Conservation (phyloP, 2,888 invertebrate species). For the Synergus laeviventris region DNA sequence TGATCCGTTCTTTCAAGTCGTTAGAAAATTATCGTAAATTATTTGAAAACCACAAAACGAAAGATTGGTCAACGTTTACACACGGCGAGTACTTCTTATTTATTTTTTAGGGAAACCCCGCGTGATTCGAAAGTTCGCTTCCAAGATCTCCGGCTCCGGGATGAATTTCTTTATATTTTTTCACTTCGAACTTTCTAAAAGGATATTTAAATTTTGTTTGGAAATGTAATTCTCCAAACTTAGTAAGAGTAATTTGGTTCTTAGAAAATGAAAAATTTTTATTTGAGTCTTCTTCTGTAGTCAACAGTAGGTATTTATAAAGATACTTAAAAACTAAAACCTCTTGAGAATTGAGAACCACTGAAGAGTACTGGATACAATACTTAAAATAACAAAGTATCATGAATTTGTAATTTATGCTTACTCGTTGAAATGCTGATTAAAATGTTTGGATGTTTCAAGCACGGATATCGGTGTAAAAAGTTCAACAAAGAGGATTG, state of each 20-base stretch:
- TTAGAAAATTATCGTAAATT: constrained; percentile 19
- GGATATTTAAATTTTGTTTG: background rate
- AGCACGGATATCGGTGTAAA: background rate
- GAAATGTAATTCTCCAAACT: background rate
- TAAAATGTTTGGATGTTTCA: background rate
- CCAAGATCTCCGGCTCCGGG: background rate
- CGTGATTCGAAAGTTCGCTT: constrained; percentile 6
- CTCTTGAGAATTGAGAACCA: background rate
- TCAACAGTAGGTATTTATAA: background rate
- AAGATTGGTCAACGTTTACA: background rate
- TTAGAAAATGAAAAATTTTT: background rate
- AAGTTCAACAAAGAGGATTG: background rate
- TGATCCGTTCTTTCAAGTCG: background rate
- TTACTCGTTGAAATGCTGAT: background rate
- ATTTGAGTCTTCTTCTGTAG: background rate
- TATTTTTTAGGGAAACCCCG: background rate
- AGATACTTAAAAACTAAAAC: background rate
- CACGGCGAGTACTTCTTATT: background rate
- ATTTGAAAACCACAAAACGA: background rate
- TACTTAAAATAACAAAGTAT: background rate
- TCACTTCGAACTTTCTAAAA: background rate
- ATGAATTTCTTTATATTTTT: background rate
- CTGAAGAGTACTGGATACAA: background rate
- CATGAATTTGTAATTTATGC: constrained; percentile 3
- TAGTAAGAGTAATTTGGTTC: background rate